Evolutionary conservation across 2,113 vertebrate genomes (phyloP).

Genomic region (Oophaga pumilio): DNA sequence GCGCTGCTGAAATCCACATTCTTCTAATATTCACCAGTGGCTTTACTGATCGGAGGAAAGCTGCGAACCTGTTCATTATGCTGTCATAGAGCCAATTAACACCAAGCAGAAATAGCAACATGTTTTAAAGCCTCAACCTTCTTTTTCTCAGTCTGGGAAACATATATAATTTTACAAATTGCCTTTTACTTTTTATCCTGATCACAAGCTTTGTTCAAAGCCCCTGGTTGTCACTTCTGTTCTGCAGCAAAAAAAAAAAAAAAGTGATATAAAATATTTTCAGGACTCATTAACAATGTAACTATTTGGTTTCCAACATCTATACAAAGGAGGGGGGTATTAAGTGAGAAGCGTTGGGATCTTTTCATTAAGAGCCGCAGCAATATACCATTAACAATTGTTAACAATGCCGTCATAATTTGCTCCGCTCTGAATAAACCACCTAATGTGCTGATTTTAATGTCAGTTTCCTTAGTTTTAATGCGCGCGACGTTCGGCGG

Average conservation of each 20-base stretch:
- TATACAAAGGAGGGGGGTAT: constrained; percentile 23
- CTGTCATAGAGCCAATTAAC: constrained; percentile 59
- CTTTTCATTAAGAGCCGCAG: constrained; percentile 46
- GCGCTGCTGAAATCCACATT: constrained; percentile 43
- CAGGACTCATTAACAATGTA: constrained; percentile 56
- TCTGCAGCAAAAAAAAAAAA: constrained; percentile 37
- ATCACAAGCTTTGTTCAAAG: constrained; percentile 58
- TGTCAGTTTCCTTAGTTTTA: constrained; percentile 34
- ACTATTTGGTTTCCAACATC: constrained; percentile 49
- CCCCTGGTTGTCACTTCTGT: constrained; percentile 56
- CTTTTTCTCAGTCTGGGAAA: constrained; percentile 52
- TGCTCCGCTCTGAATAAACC: constrained; percentile 17
- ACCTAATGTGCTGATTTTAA: constrained; percentile 32
- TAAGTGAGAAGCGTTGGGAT: constrained; percentile 29
- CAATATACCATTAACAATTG: constrained; percentile 43
- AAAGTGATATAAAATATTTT: constrained; percentile 54
- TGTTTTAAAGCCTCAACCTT: constrained; percentile 54
- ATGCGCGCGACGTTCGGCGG: background rate
- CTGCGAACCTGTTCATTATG: constrained; percentile 55
- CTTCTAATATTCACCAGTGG: constrained; percentile 42
- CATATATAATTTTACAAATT: constrained; percentile 60
- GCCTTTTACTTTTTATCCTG: constrained; percentile 58
- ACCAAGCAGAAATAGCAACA: constrained; percentile 57
- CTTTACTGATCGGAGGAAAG: constrained; percentile 44
- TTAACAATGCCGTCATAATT: constrained; percentile 46